These are phyloP conservation scores for Struthio camelus DNA, from an alignment of 2,113 vertebrate genomes.

Conservation along the genomic window DNA sequence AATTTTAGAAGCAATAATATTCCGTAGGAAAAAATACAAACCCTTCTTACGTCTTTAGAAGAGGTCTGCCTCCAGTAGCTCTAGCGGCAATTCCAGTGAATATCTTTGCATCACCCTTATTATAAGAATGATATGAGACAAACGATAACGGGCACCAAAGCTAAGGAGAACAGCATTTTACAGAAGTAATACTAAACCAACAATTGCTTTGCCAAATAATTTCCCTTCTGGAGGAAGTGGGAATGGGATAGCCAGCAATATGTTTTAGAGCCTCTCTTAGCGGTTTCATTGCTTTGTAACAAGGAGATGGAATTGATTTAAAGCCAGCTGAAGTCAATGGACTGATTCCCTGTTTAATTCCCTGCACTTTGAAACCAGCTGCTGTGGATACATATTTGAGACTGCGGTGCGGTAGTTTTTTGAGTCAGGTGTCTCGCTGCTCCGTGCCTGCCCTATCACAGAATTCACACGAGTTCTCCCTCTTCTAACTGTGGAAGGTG, in stretches of 20 bases:
- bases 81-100: background rate
- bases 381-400: background rate
- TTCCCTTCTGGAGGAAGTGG: background rate
- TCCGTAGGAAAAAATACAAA: background rate
- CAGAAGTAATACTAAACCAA: background rate
- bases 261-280: background rate
- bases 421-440: background rate
- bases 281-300: background rate
- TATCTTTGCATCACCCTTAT: background rate
- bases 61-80: background rate
- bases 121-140: background rate
- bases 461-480: background rate
- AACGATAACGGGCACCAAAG: background rate
- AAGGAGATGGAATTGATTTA: background rate
- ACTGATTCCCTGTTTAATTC: background rate
- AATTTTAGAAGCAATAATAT: background rate
- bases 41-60: background rate
- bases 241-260: background rate
- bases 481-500: background rate
- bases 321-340: background rate
- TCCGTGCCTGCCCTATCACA: background rate
- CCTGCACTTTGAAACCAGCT: background rate
- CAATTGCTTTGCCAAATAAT: background rate
- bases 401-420: background rate
- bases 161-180: background rate